Evolutionary conservation across 1,140 invertebrate genomes (phyloP), one percentile per base, ranked within the genome.

Genomic region (Drosophila athabasca): DNA sequence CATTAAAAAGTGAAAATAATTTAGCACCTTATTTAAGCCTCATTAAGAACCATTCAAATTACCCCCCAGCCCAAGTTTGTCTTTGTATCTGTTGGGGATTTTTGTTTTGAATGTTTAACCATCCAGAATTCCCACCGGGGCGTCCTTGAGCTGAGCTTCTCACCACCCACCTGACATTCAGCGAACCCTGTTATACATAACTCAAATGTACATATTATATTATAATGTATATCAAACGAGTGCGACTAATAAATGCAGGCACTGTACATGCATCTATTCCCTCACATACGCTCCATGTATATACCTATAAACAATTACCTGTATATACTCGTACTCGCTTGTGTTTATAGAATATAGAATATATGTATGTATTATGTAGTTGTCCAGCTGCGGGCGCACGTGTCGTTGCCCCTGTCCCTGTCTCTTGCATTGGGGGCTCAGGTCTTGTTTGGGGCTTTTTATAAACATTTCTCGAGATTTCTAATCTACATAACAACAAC

Each of bases 391-490:
- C 45, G 57, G 52, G 17, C 49, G 76, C 79, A 82, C 76, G 79
- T 82, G 79, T 79, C 59, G 48, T 46, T 74, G 61, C 61, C 70
- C 70, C 71, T 51, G 45, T 58, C 48, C 58, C 70, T 50, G 39
- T 43, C 50, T 11, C n/a, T 65, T 46, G 15, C 5, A 13, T 8
- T 29, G 39, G n/a, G n/a, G 7, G 15, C 22, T n/a, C n/a, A n/a
- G n/a, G n/a, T 24, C 22, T 19, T 17, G 35, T 11, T 39, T 5
- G 11, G n/a, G 41, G 35, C 49, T 62, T 76, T 57, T 41, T 53
- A 72, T 59, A 73, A 78, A 78, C 61, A 68, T 69, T 83, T 78
- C 75, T 61, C 55, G 57, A 65, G 75, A 79, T 79, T 79, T 79
- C 53, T 74, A 74, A 74, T 74, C 71, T 74, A 66, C 71, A 74